These are phyloP conservation scores for Odontomyia ornata DNA, from an alignment of 2,888 invertebrate genomes.

Conservation along the genomic window DNA sequence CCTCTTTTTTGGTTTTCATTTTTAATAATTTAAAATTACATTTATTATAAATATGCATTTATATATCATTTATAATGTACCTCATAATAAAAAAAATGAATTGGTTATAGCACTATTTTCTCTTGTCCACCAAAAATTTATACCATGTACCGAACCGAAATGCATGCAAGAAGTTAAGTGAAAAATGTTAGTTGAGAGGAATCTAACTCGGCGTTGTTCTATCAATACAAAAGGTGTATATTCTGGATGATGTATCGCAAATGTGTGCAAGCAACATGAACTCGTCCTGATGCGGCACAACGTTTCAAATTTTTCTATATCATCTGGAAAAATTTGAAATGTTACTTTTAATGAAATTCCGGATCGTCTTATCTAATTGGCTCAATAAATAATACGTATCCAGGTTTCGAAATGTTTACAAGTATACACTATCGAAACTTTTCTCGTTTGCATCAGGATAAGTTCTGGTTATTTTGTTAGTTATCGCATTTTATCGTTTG, in stretches of 20 bases:
- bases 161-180: not conserved
- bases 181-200: no score
- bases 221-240: not conserved
- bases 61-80: slow-evolving; percentile 44
- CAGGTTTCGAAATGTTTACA: slow-evolving; percentile 16
- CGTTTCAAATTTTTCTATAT: slow-evolving; percentile 19
- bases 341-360: slow-evolving; percentile 1
- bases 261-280: not conserved
- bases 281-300: slow-evolving; percentile 14
- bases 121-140: slow-evolving; percentile 27
- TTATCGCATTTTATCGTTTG: not conserved
- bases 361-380: slow-evolving; percentile 41
- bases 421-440: not conserved
- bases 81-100: slow-evolving; percentile 44
- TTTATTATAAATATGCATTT: slow-evolving; percentile 45
- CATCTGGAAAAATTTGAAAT: slow-evolving; percentile 20
- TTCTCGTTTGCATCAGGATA: slow-evolving; percentile 2
- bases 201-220: no score
- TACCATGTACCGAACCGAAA: slow-evolving; percentile 27
- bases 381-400: slow-evolving; percentile 41
- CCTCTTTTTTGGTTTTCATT: slow-evolving; percentile 30
- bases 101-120: slow-evolving; percentile 34
- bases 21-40: slow-evolving; percentile 47
- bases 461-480: not conserved
- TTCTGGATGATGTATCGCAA: not conserved